A percentile compares a stretch with the other conserved stretches of the same genome.
These are phyloP conservation scores for Coelopa pilipes DNA, from an alignment of 2,888 invertebrate species.

Conservation along the genomic window DNA sequence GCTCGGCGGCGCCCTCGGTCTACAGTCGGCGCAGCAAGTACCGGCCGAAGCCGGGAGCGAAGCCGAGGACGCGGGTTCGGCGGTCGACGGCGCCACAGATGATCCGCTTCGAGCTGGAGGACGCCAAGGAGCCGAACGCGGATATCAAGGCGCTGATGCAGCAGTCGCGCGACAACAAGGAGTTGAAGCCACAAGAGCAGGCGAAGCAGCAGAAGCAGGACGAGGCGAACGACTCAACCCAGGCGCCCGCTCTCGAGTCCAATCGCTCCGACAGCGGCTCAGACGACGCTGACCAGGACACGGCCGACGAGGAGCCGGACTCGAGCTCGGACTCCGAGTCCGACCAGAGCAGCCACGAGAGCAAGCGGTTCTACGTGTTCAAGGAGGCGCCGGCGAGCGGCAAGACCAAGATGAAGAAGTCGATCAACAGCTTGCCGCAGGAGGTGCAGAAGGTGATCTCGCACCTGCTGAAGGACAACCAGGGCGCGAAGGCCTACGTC, in stretches of 20 bases:
- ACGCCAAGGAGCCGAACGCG: conserved; percentile 57
- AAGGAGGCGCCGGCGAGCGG: conserved; percentile 54
- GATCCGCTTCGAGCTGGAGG: conserved; percentile 62
- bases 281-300: too few relatives aligned
- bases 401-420: conserved; percentile 52
- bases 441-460: conserved; percentile 62
- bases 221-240: neutral
- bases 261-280: too few relatives aligned
- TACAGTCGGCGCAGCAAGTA: conserved; percentile 1
- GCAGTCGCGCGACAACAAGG: conserved; percentile 38
- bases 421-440: conserved; percentile 54
- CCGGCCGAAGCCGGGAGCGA: conserved; percentile 16
- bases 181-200: conserved; percentile 29
- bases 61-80: conserved; percentile 27
- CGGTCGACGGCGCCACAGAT: conserved; percentile 48
- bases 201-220: neutral
- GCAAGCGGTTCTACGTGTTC: conserved; percentile 54
- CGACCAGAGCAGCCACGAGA: conserved; percentile 49
- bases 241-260: neutral
- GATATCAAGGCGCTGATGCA: conserved; percentile 46
- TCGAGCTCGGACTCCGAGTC: neutral
- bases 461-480: conserved; percentile 54
- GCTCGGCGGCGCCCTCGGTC: too few relatives aligned
- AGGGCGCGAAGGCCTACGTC: conserved; percentile 55
- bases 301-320: conserved; percentile 3